Base-by-base conservation (phyloP, 2,888 invertebrate species). In the Hydrotaea cyrtoneurina region DNA sequence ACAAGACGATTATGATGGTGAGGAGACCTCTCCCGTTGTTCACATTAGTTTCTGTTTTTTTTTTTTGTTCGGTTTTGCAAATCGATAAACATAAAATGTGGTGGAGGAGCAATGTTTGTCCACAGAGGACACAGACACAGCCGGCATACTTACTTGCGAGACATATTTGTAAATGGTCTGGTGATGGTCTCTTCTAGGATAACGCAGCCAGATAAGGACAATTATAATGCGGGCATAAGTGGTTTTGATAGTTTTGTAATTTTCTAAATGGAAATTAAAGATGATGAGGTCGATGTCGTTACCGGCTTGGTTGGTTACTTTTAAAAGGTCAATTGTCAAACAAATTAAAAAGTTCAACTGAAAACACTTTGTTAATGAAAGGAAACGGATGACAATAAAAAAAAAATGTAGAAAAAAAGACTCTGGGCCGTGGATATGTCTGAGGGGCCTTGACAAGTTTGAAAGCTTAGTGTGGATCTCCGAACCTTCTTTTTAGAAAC, bases 81-180 rank as follows among this genome's bases (percentile, higher is more conserved):
- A 81, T 81, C 78, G 72, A 78, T 75, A 66, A 46, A 71, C 39
- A 76, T 53, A 57, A 66, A 84, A 64, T 57, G 64, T 39, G 39
- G 66, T 75, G 78, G 62, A 72, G 71, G 64, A 76, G 78, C 69
- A 69, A 69, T 69, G 15, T n/a, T 62, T 3, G 62, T 36, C 23
- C 46, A 21, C 11, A 46, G 43, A 19, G 13, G 23, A 21, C 3
- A 23, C 23, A 21, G 39, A 23, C 59, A 15, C 66, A 13, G 23
- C 0, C 43, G 13, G 21, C 13, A 43, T 43, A 78, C 10, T 69
- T 57, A 46, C 74, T 78, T 71, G 69, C 74, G n/a, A n/a, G n/a
- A 57, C 62, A 81, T 75, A 80, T 84, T 78, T 75, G 71, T 71
- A 78, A 80, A 83, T 69, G 59, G 15, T 17, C 66, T 59, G 17